Evolutionary conservation across 2,797 vertebrate species (phyloP).

Genomic region (Sphenodon punctatus): DNA sequence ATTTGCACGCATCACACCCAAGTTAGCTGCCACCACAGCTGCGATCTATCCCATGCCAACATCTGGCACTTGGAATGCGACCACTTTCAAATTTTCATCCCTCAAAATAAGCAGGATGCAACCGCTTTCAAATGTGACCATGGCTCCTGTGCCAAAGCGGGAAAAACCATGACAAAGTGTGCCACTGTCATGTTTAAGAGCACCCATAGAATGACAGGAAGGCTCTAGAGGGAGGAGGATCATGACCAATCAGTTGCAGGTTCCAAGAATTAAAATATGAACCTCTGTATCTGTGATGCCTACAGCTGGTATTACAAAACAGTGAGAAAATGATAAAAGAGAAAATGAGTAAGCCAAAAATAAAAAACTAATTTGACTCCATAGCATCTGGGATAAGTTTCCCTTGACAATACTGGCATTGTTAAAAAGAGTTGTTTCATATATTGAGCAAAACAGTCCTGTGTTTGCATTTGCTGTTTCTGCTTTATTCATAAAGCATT

Average conservation of each 20-base stretch:
- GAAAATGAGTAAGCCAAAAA: background rate
- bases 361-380: conserved; percentile 4
- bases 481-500: background rate
- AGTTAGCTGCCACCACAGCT: too few species aligned
- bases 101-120: too few species aligned
- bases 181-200: too few species aligned
- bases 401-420: background rate
- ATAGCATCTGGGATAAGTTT: background rate
- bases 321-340: background rate
- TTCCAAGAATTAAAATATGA: background rate
- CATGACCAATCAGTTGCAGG: background rate
- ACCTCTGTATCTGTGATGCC: background rate
- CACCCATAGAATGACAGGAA: background rate
- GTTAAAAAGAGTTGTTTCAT: background rate
- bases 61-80: too few species aligned
- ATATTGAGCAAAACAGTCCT: background rate
- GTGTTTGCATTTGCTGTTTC: conserved; percentile 7
- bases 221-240: too few species aligned
- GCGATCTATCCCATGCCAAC: too few species aligned
- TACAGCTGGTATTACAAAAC: background rate
- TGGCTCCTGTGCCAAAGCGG: too few species aligned
- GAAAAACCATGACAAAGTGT: too few species aligned
- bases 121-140: too few species aligned
- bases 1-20: too few species aligned
- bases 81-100: too few species aligned